These are phyloP conservation scores for Zootoca vivipara DNA, from an alignment of 2,113 vertebrate species.

Conservation along the genomic window DNA sequence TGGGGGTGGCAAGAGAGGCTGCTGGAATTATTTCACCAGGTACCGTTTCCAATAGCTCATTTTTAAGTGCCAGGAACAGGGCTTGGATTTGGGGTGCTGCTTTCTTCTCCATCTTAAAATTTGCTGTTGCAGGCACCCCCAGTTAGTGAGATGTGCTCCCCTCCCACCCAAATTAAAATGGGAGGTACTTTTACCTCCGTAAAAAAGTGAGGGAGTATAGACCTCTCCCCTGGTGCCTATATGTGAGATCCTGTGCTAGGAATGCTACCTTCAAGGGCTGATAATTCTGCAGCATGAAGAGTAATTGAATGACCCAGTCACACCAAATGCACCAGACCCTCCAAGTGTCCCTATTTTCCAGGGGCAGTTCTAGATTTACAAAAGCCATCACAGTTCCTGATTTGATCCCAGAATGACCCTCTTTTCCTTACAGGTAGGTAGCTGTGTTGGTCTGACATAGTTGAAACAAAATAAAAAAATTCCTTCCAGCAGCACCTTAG, in stretches of 20 bases:
- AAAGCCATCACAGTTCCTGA: too few relatives aligned
- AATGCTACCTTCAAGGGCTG: neutral
- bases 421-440: too few relatives aligned
- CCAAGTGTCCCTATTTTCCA: too few relatives aligned
- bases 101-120: slow-evolving; percentile 44
- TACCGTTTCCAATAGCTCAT: neutral
- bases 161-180: neutral
- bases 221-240: neutral
- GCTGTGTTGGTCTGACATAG: too few relatives aligned
- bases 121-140: neutral
- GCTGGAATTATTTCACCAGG: slow-evolving; percentile 31
- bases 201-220: neutral
- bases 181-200: neutral
- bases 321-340: too few relatives aligned
- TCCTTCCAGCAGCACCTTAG: too few relatives aligned
- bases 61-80: slow-evolving; percentile 16
- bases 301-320: neutral
- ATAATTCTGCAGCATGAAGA: neutral
- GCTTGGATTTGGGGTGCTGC: slow-evolving; percentile 32
- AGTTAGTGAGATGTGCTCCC: neutral
- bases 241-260: neutral
- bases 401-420: too few relatives aligned
- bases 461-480: too few relatives aligned
- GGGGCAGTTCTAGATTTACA: too few relatives aligned
- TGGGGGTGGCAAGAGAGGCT: slow-evolving; percentile 21